phyloP scores from a whole-genome alignment of 2,113 vertebrate species.

The Oxygymnocypris stewartii region DNA sequence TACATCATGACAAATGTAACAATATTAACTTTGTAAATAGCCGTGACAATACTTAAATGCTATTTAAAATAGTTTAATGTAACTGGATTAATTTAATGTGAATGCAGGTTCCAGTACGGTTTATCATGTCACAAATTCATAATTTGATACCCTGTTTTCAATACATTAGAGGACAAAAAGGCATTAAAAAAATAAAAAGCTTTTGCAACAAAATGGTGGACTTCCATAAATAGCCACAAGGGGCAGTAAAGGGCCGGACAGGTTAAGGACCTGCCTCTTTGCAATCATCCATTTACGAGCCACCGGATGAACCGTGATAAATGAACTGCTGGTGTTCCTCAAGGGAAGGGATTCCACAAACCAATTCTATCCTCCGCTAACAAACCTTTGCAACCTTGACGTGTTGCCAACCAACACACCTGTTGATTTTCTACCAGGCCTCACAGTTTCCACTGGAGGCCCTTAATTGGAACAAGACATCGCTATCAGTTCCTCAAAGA shows the following conservation, averaged over 20 bases:
- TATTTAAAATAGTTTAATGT: background rate
- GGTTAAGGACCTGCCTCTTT: slow-evolving; percentile 73
- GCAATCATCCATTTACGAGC: slow-evolving; percentile 69
- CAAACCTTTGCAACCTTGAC: slow-evolving; percentile 66
- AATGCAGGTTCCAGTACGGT: background rate
- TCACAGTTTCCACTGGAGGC: slow-evolving; percentile 62
- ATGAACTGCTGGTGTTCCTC: slow-evolving; percentile 39
- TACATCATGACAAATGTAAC: background rate
- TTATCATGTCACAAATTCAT: background rate
- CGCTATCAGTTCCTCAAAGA: slow-evolving; percentile 25
- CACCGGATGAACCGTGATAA: slow-evolving; percentile 58
- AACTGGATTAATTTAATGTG: no score
- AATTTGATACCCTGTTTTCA: background rate
- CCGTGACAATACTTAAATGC: background rate
- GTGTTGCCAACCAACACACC: slow-evolving; percentile 66
- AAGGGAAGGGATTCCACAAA: slow-evolving; percentile 64
- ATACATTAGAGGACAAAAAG: background rate
- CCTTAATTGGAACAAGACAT: slow-evolving; percentile 69
- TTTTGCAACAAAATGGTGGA: slow-evolving; percentile 66
- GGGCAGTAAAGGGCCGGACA: slow-evolving; percentile 63
- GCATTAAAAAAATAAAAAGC: background rate
- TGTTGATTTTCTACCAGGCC: slow-evolving; percentile 65
- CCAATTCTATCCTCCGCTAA: slow-evolving; percentile 33
- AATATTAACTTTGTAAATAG: background rate
- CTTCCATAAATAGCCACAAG: slow-evolving; percentile 53